Conservation (phyloP, 1,140 invertebrate species). For the Rhysida immarginata region DNA sequence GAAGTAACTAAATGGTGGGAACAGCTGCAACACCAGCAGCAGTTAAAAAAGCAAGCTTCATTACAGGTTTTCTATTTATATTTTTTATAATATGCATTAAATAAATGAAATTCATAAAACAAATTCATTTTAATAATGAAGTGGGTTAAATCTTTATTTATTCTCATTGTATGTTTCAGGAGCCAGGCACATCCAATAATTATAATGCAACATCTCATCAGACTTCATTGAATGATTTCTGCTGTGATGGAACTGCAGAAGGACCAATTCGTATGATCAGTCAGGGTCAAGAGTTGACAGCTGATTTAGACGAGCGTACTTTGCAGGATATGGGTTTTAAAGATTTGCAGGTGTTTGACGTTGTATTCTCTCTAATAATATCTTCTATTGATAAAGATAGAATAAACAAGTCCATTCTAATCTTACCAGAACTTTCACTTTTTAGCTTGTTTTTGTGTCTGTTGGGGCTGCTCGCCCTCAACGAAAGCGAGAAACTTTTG, state of each 20-base stretch:
- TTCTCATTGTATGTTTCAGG: too few relatives aligned
- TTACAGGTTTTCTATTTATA: background rate
- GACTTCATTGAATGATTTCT: too few relatives aligned
- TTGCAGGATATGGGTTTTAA: constrained; percentile 80
- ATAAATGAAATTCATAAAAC: too few relatives aligned
- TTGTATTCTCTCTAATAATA: background rate
- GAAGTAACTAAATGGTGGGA: constrained; percentile 90
- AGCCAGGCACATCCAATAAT: too few relatives aligned
- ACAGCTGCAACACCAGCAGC: constrained; percentile 26
- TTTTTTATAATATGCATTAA: too few relatives aligned
- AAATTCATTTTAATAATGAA: too few relatives aligned
- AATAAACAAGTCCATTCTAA: too few relatives aligned
- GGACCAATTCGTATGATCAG: constrained; percentile 81
- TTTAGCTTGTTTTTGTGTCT: constrained; percentile 71
- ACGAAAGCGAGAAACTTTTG: constrained; percentile 41
- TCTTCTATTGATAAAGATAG: background rate
- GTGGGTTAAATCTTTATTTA: too few relatives aligned
- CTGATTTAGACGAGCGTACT: constrained; percentile 84
- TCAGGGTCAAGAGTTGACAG: constrained; percentile 78
- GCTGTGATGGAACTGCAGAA: too few relatives aligned
- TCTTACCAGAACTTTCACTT: too few relatives aligned
- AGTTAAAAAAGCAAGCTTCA: background rate
- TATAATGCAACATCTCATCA: too few relatives aligned
- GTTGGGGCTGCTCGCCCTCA: constrained; percentile 59
- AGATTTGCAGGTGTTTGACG: constrained; percentile 44